phyloP scores from a whole-genome alignment of 2,797 vertebrate species.

The Falco peregrinus region DNA sequence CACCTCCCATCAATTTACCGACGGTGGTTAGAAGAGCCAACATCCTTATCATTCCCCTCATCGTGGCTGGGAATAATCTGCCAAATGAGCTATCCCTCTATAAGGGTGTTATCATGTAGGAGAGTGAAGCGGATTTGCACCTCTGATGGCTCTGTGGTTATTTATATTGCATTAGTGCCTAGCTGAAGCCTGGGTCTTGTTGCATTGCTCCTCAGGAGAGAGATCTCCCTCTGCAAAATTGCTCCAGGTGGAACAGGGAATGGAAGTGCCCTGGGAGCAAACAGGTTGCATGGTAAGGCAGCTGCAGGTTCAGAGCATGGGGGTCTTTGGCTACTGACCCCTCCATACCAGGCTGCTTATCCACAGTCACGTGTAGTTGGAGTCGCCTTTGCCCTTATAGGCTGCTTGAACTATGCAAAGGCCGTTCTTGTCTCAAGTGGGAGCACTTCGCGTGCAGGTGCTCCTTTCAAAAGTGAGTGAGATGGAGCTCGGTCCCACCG shows the following conservation, averaged over 20 bases:
- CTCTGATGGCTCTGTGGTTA: background rate
- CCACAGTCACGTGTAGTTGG: background rate
- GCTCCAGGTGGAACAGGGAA: background rate
- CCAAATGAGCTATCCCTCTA: slow-evolving; percentile 19
- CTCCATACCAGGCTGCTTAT: background rate
- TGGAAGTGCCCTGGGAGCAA: background rate
- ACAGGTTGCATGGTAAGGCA: background rate
- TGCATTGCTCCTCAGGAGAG: background rate
- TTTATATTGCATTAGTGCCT: background rate
- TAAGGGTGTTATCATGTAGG: slow-evolving; percentile 26
- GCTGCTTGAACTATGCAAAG: background rate
- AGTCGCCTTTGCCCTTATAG: background rate
- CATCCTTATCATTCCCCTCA: slow-evolving; percentile 11
- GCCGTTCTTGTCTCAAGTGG: background rate
- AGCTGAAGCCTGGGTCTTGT: background rate
- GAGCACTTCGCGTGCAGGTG: rapidly evolving
- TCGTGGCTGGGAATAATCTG: slow-evolving; percentile 34
- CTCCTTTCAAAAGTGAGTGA: background rate
- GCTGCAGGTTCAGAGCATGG: background rate
- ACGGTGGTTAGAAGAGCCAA: background rate
- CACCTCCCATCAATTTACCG: slow-evolving; percentile 21
- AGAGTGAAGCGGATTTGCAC: slow-evolving; percentile 10
- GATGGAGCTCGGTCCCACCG: background rate
- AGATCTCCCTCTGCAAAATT: background rate
- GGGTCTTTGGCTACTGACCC: background rate